These are phyloP conservation scores for Cryptus viduatorius DNA, from an alignment of 2,888 invertebrate species.

Conservation along the genomic window DNA sequence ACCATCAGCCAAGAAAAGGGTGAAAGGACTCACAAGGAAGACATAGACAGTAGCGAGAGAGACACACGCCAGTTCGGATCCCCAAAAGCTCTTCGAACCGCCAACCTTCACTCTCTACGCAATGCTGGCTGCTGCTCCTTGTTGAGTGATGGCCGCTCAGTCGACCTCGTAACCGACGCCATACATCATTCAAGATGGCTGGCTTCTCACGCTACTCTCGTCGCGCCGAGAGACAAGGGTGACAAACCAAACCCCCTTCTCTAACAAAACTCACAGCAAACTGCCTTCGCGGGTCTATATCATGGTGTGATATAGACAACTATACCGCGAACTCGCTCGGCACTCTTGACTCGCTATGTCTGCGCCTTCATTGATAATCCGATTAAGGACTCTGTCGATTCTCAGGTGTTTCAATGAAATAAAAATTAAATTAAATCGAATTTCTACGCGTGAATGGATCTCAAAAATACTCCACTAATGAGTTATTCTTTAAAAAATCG, in stretches of 20 bases:
- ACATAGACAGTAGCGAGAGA: constrained; percentile 6
- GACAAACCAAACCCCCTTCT: constrained; percentile 79
- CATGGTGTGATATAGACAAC: background rate
- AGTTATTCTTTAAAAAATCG: no score
- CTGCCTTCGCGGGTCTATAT: constrained; percentile 77
- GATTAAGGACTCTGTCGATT: constrained; percentile 10
- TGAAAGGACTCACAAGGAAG: background rate
- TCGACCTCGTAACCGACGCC: constrained; percentile 87
- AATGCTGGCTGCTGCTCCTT: constrained; percentile 69
- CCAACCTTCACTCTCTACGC: constrained; percentile 58
- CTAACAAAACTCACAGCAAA: constrained; percentile 46
- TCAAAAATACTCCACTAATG: no score
- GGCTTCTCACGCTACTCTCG: constrained; percentile 81
- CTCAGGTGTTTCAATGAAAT: background rate
- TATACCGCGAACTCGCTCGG: constrained; percentile 18
- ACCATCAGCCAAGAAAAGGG: constrained; percentile 4
- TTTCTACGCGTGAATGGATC: no score
- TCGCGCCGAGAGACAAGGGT: constrained; percentile 79
- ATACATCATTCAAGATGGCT: constrained; percentile 87
- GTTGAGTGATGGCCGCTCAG: constrained; percentile 87
- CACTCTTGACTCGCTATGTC: constrained; percentile 53
- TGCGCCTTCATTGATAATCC: constrained; percentile 65
- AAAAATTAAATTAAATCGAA: no score
- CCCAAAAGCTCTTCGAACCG: constrained; percentile 66
- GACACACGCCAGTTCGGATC: constrained; percentile 35